These are phyloP conservation scores for Dryomyza anilis DNA, from an alignment of 2,888 invertebrate species.

Conservation along the genomic window DNA sequence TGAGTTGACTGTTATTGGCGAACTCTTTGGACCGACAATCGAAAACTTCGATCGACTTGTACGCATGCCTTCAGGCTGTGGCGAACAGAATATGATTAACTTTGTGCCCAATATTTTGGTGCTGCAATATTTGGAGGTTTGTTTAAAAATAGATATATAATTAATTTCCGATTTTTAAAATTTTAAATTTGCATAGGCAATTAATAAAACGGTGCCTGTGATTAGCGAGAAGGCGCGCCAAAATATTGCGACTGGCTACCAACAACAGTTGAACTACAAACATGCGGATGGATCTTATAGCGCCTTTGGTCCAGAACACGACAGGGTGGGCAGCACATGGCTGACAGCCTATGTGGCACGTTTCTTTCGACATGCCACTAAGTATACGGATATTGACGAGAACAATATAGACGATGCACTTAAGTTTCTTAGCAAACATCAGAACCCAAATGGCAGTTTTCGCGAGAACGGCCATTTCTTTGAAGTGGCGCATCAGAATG, in stretches of 20 bases:
- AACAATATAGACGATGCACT: slow-evolving; percentile 70
- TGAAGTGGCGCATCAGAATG: slow-evolving; percentile 67
- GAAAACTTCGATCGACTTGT: slow-evolving; percentile 77
- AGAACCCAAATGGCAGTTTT: slow-evolving; percentile 78
- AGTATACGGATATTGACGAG: slow-evolving; percentile 74
- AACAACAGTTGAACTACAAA: slow-evolving; percentile 76
- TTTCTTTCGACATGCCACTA: slow-evolving; percentile 75
- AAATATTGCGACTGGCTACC: slow-evolving; percentile 70
- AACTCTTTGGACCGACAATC: slow-evolving; percentile 80
- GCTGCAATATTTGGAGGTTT: slow-evolving; percentile 66
- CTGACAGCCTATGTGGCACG: slow-evolving; percentile 84
- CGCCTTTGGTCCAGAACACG: slow-evolving; percentile 76
- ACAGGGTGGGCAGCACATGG: slow-evolving; percentile 74
- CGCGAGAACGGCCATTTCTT: slow-evolving; percentile 78
- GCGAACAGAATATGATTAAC: slow-evolving; percentile 67
- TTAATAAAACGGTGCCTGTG: slow-evolving; percentile 70
- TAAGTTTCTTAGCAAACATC: slow-evolving; percentile 73
- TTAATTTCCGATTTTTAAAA: too few relatives aligned
- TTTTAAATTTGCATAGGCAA: slow-evolving; percentile 56
- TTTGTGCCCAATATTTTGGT: slow-evolving; percentile 75
- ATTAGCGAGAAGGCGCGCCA: slow-evolving; percentile 67
- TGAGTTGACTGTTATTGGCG: slow-evolving; percentile 72
- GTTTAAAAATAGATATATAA: too few relatives aligned
- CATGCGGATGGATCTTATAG: slow-evolving; percentile 81
- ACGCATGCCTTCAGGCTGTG: slow-evolving; percentile 82